Conservation (phyloP, 1,140 invertebrate species). For the Ceratina calcarata region DNA sequence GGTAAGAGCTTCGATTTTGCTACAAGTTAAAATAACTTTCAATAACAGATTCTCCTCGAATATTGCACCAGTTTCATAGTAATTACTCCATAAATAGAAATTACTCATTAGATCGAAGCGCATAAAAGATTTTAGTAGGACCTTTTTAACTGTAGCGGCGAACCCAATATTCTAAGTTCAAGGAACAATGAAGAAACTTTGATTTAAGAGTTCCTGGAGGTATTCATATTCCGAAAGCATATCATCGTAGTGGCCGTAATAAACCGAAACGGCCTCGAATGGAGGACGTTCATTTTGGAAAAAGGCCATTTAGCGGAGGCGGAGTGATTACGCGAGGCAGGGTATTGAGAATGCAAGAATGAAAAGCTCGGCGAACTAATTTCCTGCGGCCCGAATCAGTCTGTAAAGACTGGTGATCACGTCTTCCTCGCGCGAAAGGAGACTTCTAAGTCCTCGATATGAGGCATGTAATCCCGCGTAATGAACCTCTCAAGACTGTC, state of each 20-base stretch:
- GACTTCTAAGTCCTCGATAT: slow-evolving; percentile 72
- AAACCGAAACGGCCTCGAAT: background rate
- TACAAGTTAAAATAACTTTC: too few relatives aligned
- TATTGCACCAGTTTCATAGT: too few relatives aligned
- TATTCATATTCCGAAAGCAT: background rate
- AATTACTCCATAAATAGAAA: too few relatives aligned
- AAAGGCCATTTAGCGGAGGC: slow-evolving; percentile 2
- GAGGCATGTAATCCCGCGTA: slow-evolving; percentile 70
- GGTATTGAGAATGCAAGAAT: slow-evolving; percentile 50
- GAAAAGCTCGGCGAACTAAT: slow-evolving; percentile 64
- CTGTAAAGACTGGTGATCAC: slow-evolving; percentile 65
- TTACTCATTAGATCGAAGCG: too few relatives aligned
- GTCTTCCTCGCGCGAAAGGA: slow-evolving; percentile 62
- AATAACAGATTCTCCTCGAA: too few relatives aligned
- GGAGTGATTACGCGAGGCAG: slow-evolving; percentile 14
- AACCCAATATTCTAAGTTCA: background rate
- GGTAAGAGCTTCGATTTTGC: too few relatives aligned
- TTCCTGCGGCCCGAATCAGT: slow-evolving; percentile 61
- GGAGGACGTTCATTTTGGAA: background rate
- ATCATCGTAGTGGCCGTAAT: background rate
- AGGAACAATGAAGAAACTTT: background rate
- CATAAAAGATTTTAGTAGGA: too few relatives aligned
- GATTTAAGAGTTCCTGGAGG: too few relatives aligned
- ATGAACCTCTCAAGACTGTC: slow-evolving; percentile 70
- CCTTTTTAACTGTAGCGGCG: too few relatives aligned